Conservation (phyloP, 2,113 vertebrate species). For the Pomatorhinus ruficollis region DNA sequence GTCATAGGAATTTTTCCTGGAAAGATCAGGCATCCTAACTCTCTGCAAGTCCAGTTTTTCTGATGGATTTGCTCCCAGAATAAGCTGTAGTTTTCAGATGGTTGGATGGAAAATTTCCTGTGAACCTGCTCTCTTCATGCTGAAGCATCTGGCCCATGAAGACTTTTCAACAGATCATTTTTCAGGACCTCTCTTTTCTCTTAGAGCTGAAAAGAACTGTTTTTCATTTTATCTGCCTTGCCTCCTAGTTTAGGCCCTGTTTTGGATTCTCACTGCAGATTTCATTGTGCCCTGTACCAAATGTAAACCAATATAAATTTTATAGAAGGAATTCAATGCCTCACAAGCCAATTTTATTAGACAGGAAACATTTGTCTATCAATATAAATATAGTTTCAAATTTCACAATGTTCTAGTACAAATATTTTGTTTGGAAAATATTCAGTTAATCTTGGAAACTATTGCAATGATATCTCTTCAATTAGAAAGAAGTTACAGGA, state of each 20-base stretch:
- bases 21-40: background rate
- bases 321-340: background rate
- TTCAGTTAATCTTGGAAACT: background rate
- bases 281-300: background rate
- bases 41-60: background rate
- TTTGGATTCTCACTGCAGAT: background rate
- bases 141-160: background rate
- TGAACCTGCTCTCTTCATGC: background rate
- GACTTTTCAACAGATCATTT: constrained; percentile 20
- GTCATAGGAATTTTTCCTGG: constrained; percentile 21
- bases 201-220: background rate
- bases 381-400: background rate
- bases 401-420: background rate
- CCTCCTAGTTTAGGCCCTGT: background rate
- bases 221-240: background rate
- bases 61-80: constrained; percentile 25
- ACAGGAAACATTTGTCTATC: background rate
- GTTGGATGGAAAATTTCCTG: constrained; percentile 16
- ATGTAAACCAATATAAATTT: background rate
- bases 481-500: background rate
- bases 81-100: constrained; percentile 6
- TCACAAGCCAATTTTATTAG: background rate
- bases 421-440: background rate
- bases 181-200: background rate
- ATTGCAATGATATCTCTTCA: background rate